Evolutionary conservation across 2,888 invertebrate species (phyloP), one percentile per base, ranked within the genome.

Genomic region (Halocaridina rubra): DNA sequence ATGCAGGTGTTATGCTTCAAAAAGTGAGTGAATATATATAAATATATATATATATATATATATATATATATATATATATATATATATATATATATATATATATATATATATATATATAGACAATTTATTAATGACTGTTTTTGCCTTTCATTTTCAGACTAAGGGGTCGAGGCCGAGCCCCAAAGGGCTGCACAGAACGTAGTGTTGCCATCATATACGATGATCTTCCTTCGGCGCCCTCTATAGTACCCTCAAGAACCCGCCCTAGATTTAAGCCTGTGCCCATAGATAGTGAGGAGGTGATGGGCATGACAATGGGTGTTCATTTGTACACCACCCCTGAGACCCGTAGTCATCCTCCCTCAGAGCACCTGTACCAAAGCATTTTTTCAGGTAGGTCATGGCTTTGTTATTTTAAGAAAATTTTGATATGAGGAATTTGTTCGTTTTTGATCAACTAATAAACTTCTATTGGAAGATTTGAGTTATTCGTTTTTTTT

Each of bases 361-460:
- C 86, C 29, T 86, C 86, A n/a, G 86, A 86, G 29, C 86, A 86
- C 57, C 82, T 86, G 13, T 86, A 86, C 61, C 86, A 86, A 24
- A 81, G 81, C 67, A 86, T 86, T n/a, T 86, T 82, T 5, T 86
- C 86, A 69, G 86, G 86, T 86, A n/a, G 22, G 72, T 72, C 39
- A 39, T 39, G 7, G 29, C 2, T 24, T 5, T n/a, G 0, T 19
- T 10, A n/a, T n/a, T n/a, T n/a, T n/a, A n/a, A n/a, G n/a, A n/a
- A n/a, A n/a, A n/a, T n/a, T n/a, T n/a, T n/a, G n/a, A n/a, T n/a
- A n/a, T n/a, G n/a, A n/a, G n/a, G n/a, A n/a, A n/a, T n/a, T n/a
- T n/a, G n/a, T n/a, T n/a, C n/a, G n/a, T n/a, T n/a, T n/a, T n/a
- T n/a, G n/a, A n/a, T n/a, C n/a, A n/a, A n/a, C n/a, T n/a, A n/a